Evolutionary conservation across 2,797 vertebrate species (phyloP).

Genomic region (Peromyscus attwateri): DNA sequence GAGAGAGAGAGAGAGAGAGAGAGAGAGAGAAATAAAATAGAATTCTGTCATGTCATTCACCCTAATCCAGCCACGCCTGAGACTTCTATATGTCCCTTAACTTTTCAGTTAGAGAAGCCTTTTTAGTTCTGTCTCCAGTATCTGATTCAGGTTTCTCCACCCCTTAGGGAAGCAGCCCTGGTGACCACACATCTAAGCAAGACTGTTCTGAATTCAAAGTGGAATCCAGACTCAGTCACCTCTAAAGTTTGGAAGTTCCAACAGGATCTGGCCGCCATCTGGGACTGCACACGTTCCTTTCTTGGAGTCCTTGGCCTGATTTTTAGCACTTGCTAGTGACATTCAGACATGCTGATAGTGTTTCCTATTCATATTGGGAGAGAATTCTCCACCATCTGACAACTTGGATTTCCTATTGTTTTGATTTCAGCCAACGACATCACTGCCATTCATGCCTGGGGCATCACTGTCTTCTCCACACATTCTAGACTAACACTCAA

Average conservation of each 20-base stretch:
- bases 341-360: not conserved
- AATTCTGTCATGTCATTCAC: accelerated
- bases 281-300: not conserved
- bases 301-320: not conserved
- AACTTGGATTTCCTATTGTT: not conserved
- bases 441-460: too few relatives aligned
- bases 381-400: not conserved
- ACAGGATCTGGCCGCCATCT: not conserved
- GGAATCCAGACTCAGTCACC: not conserved
- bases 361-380: not conserved
- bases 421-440: not conserved
- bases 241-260: not conserved
- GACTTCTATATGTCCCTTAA: accelerated
- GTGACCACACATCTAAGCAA: not conserved
- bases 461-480: not conserved
- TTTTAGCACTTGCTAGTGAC: not conserved
- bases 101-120: not conserved
- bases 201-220: not conserved
- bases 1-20: not conserved
- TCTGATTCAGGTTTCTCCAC: not conserved
- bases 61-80: not conserved
- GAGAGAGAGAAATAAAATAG: accelerated
- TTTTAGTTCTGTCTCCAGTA: too few relatives aligned
- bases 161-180: not conserved
- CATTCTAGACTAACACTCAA: not conserved